Evolutionary conservation across 2,113 vertebrate species (phyloP), one percentile per base, ranked within the genome.

Genomic region (Patagioenas fasciata): DNA sequence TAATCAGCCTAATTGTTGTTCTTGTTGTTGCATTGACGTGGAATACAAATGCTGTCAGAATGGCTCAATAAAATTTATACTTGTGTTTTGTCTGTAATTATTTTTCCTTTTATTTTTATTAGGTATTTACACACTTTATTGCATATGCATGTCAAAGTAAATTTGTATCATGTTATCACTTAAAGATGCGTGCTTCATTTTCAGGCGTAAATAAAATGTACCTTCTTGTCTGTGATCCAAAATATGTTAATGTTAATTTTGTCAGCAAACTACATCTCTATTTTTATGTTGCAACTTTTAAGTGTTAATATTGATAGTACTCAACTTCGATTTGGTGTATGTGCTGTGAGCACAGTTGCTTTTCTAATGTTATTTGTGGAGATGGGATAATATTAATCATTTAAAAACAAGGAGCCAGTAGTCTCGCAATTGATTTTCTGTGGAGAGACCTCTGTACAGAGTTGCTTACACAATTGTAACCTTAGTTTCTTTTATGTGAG

Each of bases 391-490:
- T 95, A 94, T 93, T 93, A 96, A 97, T 95, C 88, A 95, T 93
- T 96, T 95, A 94, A 72, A 95, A 79, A 91, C 53, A 57, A 87
- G 95, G 93, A 94, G 95, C 88, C 96, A 92, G 92, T 64, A 81
- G 83, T 95, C 93, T 89, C 62, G 84, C 80, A 53, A 95, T 93
- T 88, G 95, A 95, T 96, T 95, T 96, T 97, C 72, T 79, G 72
- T 62, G 85, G 75, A 89, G 67, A 90, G 56, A 57, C 56, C 64
- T 86, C 54, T 84, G 65, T 86, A 32, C 64, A 62, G 78, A 85
- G 87, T 77, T 80, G 78, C 67, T 94, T 85, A 28, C 64, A n/a
- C 79, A 77, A 36, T 7, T 83, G 62, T 80, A 94, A 24, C 60
- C 74, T 62, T 70, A 8, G 21, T 88, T 88, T 80, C 71, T 96